Base-by-base conservation (phyloP, 1,140 invertebrate species). In the Plectrocnemia conspersa region DNA sequence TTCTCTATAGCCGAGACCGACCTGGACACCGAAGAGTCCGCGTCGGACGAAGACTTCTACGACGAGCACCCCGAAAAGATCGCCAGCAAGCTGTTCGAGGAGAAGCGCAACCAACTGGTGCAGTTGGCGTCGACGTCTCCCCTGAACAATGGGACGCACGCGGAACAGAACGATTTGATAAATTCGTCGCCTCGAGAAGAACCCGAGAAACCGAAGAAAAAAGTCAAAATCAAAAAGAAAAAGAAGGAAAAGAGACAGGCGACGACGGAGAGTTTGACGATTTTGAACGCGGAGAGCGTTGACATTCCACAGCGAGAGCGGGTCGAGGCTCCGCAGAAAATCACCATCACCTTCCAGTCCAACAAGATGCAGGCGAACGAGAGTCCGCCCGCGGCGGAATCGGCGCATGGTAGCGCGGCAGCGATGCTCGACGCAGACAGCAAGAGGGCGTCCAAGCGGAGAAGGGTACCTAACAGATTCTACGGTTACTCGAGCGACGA, bases 1-100 rank as follows among this genome's bases (percentile, higher is more conserved):
- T 70, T 71, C 6, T 73, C 75, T 6, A 79, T 88, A 33, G 71
- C 75, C 21, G 89, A 91, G 70, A 87, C 86, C 1, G 89, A 92
- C 66, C 74, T 91, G 9, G 86, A 90, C 55, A 91, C 88, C 0
- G 82, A 84, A 19, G 84, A 91, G 66, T 85, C 87, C 23, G 85
- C 87, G 33, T 89, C 88, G 1, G 89, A 91, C 66, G 88, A 90
- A 72, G 86, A 89, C 59, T 91, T 91, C 70, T 90, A 91, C 66
- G 87, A 90, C 66, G 80, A 87, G 61, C 77, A 88, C 73, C 88
- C 88, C 1, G 84, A 88, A 58, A 76, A 76, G 55, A 65, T 85
- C 35, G 82, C 82, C 1, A 84, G 78, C 48, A 85, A 88, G 67
- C 46, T 86, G 40, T 62, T 87, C 18, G 79, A 80, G 7, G 84